Conservation (phyloP, 2,888 invertebrate species). For the Latheticus oryzae region DNA sequence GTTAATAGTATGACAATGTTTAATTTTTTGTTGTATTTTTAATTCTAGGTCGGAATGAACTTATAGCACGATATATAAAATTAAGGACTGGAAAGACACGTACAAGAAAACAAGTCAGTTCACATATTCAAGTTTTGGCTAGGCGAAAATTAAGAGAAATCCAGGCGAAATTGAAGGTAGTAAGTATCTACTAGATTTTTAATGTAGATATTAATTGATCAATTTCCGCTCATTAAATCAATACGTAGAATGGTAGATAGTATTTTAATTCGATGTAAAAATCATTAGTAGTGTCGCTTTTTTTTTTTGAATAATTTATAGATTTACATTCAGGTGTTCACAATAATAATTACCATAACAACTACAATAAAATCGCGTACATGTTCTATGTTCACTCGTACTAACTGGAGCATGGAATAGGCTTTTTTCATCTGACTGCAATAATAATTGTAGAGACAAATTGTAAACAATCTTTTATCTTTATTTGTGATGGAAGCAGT, state of each 20-base stretch:
- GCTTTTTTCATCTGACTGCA: slow-evolving; percentile 28
- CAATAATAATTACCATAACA: slow-evolving; percentile 16
- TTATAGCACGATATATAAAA: slow-evolving; percentile 99
- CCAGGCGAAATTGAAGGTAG: slow-evolving; percentile 98
- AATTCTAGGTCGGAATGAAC: slow-evolving; percentile 94
- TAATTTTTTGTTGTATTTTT: too few species aligned
- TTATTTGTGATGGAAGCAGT: slow-evolving; percentile 12
- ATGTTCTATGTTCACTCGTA: slow-evolving; percentile 30
- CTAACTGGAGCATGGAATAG: slow-evolving; percentile 37
- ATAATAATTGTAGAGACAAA: slow-evolving; percentile 31
- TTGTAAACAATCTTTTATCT: slow-evolving; percentile 33
- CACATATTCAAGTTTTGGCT: slow-evolving; percentile 99
- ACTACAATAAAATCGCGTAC: slow-evolving; percentile 28
- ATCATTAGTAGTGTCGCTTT: slow-evolving; percentile 5
- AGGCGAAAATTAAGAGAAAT: slow-evolving; percentile 98
- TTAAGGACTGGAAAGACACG: slow-evolving; percentile 99
- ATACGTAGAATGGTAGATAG: slow-evolving; percentile 1
- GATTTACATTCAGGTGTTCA: slow-evolving; percentile 6
- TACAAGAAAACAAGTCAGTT: slow-evolving; percentile 99
- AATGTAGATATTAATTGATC: not conserved
- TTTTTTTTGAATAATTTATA: slow-evolving; percentile 1
- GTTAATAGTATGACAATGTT: too few species aligned
- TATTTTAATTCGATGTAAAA: slow-evolving; percentile 15
- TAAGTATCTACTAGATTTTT: slow-evolving; percentile 68
- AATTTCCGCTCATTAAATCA: slow-evolving; percentile 1